Conservation (phyloP, 2,797 vertebrate species). For the Sebastes minor region DNA sequence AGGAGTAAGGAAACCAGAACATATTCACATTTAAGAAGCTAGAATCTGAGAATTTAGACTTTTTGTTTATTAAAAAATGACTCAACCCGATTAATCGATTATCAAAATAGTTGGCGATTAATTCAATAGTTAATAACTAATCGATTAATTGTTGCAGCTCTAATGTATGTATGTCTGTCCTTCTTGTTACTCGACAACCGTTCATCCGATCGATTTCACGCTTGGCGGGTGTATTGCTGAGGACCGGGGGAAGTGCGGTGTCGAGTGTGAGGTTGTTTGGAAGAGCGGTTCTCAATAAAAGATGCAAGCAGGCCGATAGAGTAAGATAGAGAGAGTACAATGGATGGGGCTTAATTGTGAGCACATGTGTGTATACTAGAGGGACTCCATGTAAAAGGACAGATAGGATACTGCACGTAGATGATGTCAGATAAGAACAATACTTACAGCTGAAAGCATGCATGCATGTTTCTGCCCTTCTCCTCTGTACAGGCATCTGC, state of each 20-base stretch:
- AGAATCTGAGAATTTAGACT: too few species aligned
- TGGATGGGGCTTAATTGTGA: constrained; percentile 13
- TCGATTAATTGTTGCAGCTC: too few species aligned
- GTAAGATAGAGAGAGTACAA: neutral
- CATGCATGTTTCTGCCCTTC: constrained; percentile 4
- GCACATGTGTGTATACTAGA: constrained; percentile 2
- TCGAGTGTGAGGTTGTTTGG: neutral
- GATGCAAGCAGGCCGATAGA: neutral
- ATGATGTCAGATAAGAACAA: constrained; percentile 34
- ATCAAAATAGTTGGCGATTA: too few species aligned
- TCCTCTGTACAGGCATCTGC: constrained; percentile 24
- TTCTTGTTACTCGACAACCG: neutral
- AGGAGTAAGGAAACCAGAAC: too few species aligned
- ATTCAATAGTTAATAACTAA: too few species aligned
- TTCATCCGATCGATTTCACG: neutral
- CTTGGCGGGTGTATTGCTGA: neutral
- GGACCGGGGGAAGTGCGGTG: neutral
- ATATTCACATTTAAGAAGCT: too few species aligned
- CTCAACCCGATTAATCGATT: too few species aligned
- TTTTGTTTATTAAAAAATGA: too few species aligned
- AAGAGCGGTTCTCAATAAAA: neutral
- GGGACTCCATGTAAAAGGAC: constrained; percentile 24
- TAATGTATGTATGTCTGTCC: neutral
- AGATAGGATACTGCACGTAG: neutral
- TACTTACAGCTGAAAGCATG: constrained; percentile 13